phyloP scores from a whole-genome alignment of 2,797 vertebrate species.

The Pogoniulus pusillus region DNA sequence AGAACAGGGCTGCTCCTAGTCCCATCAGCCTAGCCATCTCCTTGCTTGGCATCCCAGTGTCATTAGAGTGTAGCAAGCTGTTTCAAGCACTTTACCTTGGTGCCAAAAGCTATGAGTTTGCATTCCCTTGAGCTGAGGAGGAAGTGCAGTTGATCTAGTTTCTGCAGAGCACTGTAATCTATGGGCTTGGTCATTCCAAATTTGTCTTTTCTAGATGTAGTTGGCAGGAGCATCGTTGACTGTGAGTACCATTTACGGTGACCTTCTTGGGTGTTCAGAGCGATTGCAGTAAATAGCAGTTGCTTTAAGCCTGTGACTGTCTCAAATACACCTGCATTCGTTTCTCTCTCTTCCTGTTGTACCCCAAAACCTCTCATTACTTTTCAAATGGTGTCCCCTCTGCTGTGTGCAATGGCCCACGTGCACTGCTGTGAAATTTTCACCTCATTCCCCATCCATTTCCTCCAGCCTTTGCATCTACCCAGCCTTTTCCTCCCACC shows the following conservation, averaged over 20 bases:
- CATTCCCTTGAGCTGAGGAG: not conserved
- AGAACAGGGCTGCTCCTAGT: not conserved
- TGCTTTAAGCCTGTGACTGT: not conserved
- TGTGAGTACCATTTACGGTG: not conserved
- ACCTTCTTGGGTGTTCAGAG: not conserved
- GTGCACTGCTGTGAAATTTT: not conserved
- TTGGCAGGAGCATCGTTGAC: not conserved
- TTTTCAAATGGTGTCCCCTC: not conserved
- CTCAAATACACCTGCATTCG: not conserved
- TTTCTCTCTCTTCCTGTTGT: not conserved
- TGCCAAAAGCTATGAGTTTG: not conserved
- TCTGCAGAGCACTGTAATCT: constrained; percentile 42
- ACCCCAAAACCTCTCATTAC: not conserved
- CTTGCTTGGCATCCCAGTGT: not conserved
- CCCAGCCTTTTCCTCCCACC: not conserved
- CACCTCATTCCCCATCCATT: not conserved
- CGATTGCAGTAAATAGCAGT: not conserved
- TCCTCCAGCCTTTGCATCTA: not conserved
- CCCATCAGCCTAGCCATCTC: constrained; percentile 16
- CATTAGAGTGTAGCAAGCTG: not conserved
- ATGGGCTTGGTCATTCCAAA: not conserved
- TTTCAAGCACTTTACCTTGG: not conserved
- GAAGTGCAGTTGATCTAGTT: constrained; percentile 6
- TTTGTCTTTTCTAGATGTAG: not conserved
- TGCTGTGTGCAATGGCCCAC: not conserved